These are phyloP conservation scores for Lepus oiostolus DNA, from an alignment of 2,797 vertebrate species.

Conservation along the genomic window DNA sequence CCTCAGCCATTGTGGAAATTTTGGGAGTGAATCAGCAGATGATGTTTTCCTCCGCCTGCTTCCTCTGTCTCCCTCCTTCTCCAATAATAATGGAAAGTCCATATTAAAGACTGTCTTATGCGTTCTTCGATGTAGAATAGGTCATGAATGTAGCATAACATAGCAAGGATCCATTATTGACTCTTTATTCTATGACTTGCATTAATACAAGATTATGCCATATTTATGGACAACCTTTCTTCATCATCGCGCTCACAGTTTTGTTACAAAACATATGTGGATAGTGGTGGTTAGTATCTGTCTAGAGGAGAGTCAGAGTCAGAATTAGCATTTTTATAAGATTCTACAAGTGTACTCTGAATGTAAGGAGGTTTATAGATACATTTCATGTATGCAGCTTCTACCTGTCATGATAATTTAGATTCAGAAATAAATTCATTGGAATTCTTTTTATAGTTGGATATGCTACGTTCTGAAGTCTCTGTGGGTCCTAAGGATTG, in stretches of 20 bases:
- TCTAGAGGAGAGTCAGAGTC: not conserved
- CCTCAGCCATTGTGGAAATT: too few species aligned
- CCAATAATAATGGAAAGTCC: not conserved
- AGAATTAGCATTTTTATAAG: not conserved
- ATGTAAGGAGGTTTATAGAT: not conserved
- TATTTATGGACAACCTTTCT: not conserved
- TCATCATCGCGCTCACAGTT: not conserved
- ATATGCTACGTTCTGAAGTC: constrained; percentile 2
- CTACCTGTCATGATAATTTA: not conserved
- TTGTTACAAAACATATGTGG: not conserved
- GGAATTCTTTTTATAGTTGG: not conserved
- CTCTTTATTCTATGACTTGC: not conserved
- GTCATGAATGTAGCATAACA: not conserved
- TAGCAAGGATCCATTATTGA: not conserved
- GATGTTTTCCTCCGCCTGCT: too few species aligned
- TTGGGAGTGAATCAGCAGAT: too few species aligned
- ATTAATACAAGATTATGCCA: not conserved
- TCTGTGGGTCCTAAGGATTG: not conserved
- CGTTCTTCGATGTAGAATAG: not conserved
- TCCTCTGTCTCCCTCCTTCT: too few species aligned
- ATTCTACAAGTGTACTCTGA: not conserved
- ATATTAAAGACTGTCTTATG: not conserved
- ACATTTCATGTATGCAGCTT: not conserved
- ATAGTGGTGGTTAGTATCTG: not conserved
- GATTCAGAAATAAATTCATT: not conserved